Evolutionary conservation across 2,888 invertebrate genomes (phyloP).

Genomic region (Orchestes rusci): DNA sequence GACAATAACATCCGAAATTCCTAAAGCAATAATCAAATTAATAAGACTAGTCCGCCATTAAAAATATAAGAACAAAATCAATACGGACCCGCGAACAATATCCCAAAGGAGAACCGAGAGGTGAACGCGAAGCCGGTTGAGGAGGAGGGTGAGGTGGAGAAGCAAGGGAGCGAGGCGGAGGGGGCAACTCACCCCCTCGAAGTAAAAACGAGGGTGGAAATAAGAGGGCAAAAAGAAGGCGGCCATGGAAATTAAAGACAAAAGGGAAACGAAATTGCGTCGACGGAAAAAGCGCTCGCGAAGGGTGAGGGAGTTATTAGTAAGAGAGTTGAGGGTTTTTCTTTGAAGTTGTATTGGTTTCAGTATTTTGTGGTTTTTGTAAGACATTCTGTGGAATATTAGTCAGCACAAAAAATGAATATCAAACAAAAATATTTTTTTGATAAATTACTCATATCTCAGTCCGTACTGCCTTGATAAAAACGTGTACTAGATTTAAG

Average conservation of each 20-base stretch:
- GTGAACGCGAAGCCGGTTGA: constrained; percentile 1
- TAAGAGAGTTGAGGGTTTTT: too few relatives aligned
- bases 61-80: constrained; percentile 24
- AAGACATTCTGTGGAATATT: too few relatives aligned
- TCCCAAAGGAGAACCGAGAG: constrained; percentile 19
- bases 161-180: constrained; percentile 11
- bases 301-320: too few relatives aligned
- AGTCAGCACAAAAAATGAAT: too few relatives aligned
- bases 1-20: too few relatives aligned
- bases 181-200: constrained; percentile 25
- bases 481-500: too few relatives aligned
- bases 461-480: too few relatives aligned
- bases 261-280: constrained; percentile 44
- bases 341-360: too few relatives aligned
- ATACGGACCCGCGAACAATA: constrained; percentile 24
- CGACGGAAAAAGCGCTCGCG: constrained; percentile 34
- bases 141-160: constrained; percentile 3
- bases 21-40: too few relatives aligned
- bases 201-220: constrained; percentile 40
- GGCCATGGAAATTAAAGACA: constrained; percentile 46
- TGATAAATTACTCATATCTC: too few relatives aligned
- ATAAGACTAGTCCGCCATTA: constrained; percentile 19
- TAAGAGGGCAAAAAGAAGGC: constrained; percentile 46
- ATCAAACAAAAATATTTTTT: too few relatives aligned
- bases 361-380: too few relatives aligned